Evolutionary conservation across 2,113 vertebrate species (phyloP).

Genomic region (Pionites leucogaster): DNA sequence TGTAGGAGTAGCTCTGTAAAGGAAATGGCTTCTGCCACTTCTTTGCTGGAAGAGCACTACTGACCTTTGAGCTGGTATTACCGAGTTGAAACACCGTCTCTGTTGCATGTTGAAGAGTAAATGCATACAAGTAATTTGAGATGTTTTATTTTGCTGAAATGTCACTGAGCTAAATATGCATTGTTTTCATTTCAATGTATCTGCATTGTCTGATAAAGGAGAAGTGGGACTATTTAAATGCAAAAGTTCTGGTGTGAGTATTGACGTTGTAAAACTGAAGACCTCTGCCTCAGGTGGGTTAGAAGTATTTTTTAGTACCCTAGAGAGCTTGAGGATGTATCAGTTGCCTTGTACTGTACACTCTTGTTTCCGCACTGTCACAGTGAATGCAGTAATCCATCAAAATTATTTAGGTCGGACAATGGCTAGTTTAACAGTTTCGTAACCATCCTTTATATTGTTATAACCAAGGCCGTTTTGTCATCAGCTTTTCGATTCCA

Average conservation of each 20-base stretch:
- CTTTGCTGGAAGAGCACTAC: not conserved
- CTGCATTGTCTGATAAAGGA: not conserved
- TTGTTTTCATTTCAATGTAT: not conserved
- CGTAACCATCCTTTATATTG: not conserved
- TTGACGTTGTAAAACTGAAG: not conserved
- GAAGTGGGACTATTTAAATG: not conserved
- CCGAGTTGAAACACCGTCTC: not conserved
- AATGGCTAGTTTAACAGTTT: conserved; percentile 13
- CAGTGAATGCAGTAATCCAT: not conserved
- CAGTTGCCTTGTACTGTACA: not conserved
- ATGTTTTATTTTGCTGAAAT: not conserved
- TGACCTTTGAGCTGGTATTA: not conserved
- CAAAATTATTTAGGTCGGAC: not conserved
- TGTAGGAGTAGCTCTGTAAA: not conserved
- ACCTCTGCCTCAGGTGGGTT: not conserved
- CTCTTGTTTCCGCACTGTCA: not conserved
- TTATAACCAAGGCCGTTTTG: conserved; percentile 19
- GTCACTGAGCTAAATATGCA: not conserved
- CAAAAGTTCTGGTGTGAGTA: not conserved
- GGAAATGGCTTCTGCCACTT: not conserved
- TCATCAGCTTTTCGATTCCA: conserved; percentile 46
- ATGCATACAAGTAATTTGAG: not conserved
- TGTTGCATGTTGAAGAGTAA: not conserved
- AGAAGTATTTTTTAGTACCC: not conserved
- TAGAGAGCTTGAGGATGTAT: not conserved